Evolutionary conservation across 1,140 invertebrate species (phyloP).

Genomic region (Adoxophyes honmai): DNA sequence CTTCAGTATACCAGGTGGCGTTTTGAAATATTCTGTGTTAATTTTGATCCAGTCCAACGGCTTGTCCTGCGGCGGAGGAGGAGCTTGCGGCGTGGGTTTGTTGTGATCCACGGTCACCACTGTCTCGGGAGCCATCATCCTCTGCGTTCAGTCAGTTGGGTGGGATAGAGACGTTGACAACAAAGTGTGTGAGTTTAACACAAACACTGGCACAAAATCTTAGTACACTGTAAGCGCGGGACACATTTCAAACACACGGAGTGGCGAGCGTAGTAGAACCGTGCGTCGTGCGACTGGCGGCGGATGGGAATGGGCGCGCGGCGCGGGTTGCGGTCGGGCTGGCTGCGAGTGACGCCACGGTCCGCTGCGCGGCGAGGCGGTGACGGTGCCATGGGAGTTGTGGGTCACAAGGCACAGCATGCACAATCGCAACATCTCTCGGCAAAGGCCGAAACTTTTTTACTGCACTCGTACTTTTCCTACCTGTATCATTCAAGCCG

Average conservation of each 20-base stretch:
- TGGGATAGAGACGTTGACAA: conserved; percentile 20
- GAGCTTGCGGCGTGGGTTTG: conserved; percentile 75
- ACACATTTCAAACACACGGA: conserved; percentile 64
- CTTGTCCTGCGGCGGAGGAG: conserved; percentile 72
- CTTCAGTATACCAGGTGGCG: conserved; percentile 79
- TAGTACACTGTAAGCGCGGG: conserved; percentile 52
- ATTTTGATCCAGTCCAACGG: conserved; percentile 78
- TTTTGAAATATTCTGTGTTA: conserved; percentile 80
- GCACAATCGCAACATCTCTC: too few relatives aligned
- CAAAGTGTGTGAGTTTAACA: conserved; percentile 34
- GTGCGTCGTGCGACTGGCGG: conserved; percentile 54
- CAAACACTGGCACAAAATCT: conserved; percentile 60
- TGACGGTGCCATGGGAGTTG: not conserved
- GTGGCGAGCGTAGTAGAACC: conserved; percentile 49
- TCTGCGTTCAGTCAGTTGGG: conserved; percentile 30
- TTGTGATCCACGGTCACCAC: conserved; percentile 80
- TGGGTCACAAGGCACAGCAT: too few relatives aligned
- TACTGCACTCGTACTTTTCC: too few relatives aligned
- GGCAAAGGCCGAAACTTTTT: not conserved
- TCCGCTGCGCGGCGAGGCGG: conserved; percentile 3
- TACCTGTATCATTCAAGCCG: too few relatives aligned
- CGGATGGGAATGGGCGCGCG: conserved; percentile 36
- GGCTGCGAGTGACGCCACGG: conserved; percentile 7
- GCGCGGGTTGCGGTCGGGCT: conserved; percentile 2
- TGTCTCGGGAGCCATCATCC: conserved; percentile 82